These are phyloP conservation scores for Drosophila barbarae DNA, from an alignment of 2,888 invertebrate species.

Conservation along the genomic window DNA sequence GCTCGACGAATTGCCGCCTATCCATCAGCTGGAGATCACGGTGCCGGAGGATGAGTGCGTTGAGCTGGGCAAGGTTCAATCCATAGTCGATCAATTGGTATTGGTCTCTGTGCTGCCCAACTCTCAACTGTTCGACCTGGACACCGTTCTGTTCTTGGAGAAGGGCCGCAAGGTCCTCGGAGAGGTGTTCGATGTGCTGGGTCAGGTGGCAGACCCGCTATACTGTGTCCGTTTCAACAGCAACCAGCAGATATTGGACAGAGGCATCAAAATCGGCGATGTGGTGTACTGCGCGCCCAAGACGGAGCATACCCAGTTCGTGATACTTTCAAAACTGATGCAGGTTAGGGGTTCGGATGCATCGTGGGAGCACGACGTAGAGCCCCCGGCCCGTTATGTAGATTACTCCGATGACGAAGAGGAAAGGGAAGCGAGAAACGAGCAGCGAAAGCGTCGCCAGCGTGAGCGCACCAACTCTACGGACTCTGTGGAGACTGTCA, in stretches of 20 bases:
- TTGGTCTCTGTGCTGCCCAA: constrained; percentile 85
- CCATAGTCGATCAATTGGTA: constrained; percentile 88
- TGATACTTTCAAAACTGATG: constrained; percentile 86
- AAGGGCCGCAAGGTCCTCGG: constrained; percentile 86
- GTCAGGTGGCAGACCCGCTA: constrained; percentile 90
- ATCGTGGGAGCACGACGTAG: constrained; percentile 91
- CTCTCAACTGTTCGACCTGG: constrained; percentile 90
- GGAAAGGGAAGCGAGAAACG: constrained; percentile 82
- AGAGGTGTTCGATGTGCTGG: constrained; percentile 94
- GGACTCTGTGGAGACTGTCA: constrained; percentile 50
- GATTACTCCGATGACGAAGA: constrained; percentile 95
- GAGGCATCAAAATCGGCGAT: constrained; percentile 84
- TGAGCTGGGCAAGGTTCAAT: constrained; percentile 86
- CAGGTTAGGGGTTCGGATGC: constrained; percentile 93
- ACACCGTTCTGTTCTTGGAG: constrained; percentile 92
- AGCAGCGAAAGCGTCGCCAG: constrained; percentile 74
- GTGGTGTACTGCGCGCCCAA: constrained; percentile 91
- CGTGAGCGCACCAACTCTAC: constrained; percentile 59
- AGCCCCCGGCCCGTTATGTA: constrained; percentile 85
- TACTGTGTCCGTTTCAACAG: constrained; percentile 96
- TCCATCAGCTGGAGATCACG: constrained; percentile 89
- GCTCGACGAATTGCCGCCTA: constrained; percentile 88
- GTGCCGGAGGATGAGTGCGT: constrained; percentile 88
- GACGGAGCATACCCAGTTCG: constrained; percentile 86
- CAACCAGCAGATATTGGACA: constrained; percentile 85